Evolutionary conservation across 2,113 vertebrate genomes (phyloP), one percentile per base, ranked within the genome.

Genomic region (Pelecanus crispus): DNA sequence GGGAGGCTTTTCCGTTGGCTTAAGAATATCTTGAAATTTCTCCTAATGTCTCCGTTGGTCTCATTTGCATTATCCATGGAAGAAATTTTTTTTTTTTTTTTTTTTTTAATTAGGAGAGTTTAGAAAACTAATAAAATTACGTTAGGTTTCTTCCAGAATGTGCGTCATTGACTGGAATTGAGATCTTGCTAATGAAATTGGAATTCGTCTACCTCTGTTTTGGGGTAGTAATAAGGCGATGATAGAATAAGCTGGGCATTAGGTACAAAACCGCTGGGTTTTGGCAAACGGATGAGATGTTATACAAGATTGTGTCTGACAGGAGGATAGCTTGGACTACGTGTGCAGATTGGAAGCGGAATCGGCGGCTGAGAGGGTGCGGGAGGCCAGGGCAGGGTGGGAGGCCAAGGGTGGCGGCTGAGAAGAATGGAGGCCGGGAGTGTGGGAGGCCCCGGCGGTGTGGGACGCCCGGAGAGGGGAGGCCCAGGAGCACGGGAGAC

Each of bases 151-250:
- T 80, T 92, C 80, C 92, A 86, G 82, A 70, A 40, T 68, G 84
- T 88, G 68, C 32, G 4, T 93, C 90, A 92, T 6, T 96, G 90
- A 85, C 90, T 77, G 93, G 93, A 95, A 94, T 5, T 22, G 25
- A 73, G 90, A 24, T 38, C 74, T 49, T 34, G 55, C 21, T 94
- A 93, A 95, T 83, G 92, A 90, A 82, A 95, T 93, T 94, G 90
- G 75, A 83, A 61, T 86, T 83, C 3, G 4, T 50, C 85, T 86
- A 0, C 86, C 74, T 86, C 88, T 88, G 20, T 62, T 93, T 88
- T 3, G 18, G 88, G 58, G n/a, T 32, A 47, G 59, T 63, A 78
- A 86, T 71, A 52, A 77, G 67, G 77, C 15, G 7, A 38, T 80
- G 88, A 9, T 40, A 28, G 94, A 91, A 94, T 80, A 79, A 90